These are phyloP conservation scores for Euura saliciscinereae DNA, from an alignment of 1,140 invertebrate genomes.

Conservation along the genomic window DNA sequence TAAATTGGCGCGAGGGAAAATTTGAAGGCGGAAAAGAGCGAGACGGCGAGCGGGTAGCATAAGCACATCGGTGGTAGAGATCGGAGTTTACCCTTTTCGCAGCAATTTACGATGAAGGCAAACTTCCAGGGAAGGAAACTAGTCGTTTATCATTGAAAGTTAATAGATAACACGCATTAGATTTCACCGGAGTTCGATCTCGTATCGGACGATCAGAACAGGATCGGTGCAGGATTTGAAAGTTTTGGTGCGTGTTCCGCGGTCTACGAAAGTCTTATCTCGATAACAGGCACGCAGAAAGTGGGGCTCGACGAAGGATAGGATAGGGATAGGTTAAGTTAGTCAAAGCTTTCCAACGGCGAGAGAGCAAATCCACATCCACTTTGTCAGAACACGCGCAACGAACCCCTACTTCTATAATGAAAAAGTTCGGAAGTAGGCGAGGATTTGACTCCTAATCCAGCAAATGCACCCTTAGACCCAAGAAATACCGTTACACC, in stretches of 20 bases:
- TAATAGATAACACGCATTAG: constrained; percentile 2
- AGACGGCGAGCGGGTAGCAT: too few species aligned
- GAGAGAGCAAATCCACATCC: not conserved
- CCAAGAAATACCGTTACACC: too few species aligned
- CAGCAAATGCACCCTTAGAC: too few species aligned
- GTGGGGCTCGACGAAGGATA: not conserved
- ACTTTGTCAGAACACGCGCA: not conserved
- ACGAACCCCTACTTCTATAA: too few species aligned
- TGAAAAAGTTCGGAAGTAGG: too few species aligned
- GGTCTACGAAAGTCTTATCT: constrained; percentile 1
- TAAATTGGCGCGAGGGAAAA: too few species aligned
- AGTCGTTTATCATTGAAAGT: not conserved
- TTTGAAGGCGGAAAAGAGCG: too few species aligned
- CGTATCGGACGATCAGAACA: not conserved
- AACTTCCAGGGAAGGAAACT: not conserved
- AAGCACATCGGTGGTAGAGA: not conserved
- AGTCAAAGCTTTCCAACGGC: not conserved
- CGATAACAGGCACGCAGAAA: not conserved
- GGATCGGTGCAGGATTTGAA: not conserved
- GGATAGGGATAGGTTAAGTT: not conserved
- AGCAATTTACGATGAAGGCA: not conserved
- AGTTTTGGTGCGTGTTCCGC: not conserved
- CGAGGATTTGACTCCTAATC: too few species aligned
- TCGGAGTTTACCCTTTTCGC: not conserved
- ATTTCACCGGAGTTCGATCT: not conserved